Evolutionary conservation across 2,797 vertebrate genomes (phyloP), one percentile per base, ranked within the genome.

Genomic region (Sardinella longiceps): DNA sequence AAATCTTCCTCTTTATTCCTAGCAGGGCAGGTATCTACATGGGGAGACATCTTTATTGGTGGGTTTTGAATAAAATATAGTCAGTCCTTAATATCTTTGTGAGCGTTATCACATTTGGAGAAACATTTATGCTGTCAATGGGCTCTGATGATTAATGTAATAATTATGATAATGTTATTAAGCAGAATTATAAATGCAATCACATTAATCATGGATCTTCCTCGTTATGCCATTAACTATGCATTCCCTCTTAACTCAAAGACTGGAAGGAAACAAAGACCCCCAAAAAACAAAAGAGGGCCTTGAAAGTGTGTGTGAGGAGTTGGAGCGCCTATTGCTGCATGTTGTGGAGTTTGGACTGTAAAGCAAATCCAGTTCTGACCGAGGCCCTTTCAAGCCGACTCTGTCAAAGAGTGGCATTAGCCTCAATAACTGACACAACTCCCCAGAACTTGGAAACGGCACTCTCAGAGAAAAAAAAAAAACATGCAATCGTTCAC

Each of bases 121-220:
- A 91, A 92, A 91, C 86, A 91, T 89, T 88, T 89, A 88, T 89
- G 80, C 89, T 91, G 90, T 91, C 90, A 86, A 89, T 91, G 89
- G 82, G 82, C 84, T 84, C 81, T 81, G 88, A 89, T 94, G 92
- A 94, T 93, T 92, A 93, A 94, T 92, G 92, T 88, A 88, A 93
- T 91, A 88, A 92, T 92, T 91, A 92, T 93, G 88, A 88, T 93
- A 88, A 91, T 91, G 88, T 90, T 93, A 92, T 94, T 93, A 91
- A 88, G 87, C 87, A 86, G 90, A 92, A 94, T 94, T 92, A 91
- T 90, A 88, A 92, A 94, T 93, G 89, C 88, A 87, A 84, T 84
- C 81, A 80, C 92, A 94, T 93, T 91, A 91, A 93, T 93, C 92
- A 92, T 86, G 86, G 60, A 91, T 89, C 80, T 86, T 89, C 86